Evolutionary conservation across 2,113 vertebrate species (phyloP).

Genomic region (Oncorhynchus gorbuscha): DNA sequence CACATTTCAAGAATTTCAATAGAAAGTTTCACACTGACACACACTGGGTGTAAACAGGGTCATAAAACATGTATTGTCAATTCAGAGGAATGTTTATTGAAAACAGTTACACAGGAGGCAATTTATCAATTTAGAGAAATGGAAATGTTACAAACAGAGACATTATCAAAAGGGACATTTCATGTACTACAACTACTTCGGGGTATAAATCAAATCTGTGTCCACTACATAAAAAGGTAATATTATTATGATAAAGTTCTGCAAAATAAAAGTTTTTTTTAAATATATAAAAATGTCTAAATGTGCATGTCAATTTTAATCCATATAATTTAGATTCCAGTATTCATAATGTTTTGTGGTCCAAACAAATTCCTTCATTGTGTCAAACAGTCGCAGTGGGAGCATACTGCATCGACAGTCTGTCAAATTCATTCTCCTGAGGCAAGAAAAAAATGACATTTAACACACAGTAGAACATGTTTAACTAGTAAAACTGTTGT

Average conservation of each 20-base stretch:
- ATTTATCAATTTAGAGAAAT: slow-evolving; percentile 25
- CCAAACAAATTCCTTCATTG: not conserved
- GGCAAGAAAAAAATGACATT: slow-evolving; percentile 15
- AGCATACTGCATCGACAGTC: slow-evolving; percentile 85
- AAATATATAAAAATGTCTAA: not conserved
- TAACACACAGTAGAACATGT: slow-evolving; percentile 17
- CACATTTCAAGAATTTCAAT: too few species aligned
- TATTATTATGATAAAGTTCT: too few species aligned
- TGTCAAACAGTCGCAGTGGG: slow-evolving; percentile 72
- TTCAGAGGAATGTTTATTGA: slow-evolving; percentile 47
- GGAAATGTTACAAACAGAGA: not conserved
- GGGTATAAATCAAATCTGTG: too few species aligned
- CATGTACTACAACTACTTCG: not conserved
- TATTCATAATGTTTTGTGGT: not conserved
- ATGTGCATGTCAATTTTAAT: not conserved
- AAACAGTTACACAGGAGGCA: not conserved
- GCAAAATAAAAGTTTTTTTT: not conserved
- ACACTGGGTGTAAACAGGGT: not conserved
- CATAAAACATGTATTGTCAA: slow-evolving; percentile 51
- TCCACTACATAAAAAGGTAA: too few species aligned
- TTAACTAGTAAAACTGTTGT: slow-evolving; percentile 13
- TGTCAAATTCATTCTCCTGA: slow-evolving; percentile 94
- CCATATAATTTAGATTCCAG: not conserved
- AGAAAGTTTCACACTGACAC: not conserved
- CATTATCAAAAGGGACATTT: not conserved